Evolutionary conservation across 2,888 invertebrate species (phyloP).

Genomic region (Liposcelis brunnea): DNA sequence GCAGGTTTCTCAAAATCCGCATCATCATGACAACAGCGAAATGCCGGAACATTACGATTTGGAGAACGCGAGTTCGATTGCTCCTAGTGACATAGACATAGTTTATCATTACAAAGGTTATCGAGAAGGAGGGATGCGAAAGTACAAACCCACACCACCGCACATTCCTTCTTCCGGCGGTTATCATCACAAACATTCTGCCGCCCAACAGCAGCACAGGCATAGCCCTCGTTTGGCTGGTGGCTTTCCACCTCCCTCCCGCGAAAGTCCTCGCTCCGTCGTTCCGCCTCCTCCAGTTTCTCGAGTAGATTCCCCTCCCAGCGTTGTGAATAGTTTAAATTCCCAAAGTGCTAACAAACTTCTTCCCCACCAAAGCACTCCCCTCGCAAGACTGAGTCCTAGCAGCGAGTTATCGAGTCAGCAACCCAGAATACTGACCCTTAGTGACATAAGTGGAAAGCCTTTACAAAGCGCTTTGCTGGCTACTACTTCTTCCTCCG

Average conservation of each 20-base stretch:
- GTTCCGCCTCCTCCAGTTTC: constrained; percentile 22
- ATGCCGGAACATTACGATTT: constrained; percentile 88
- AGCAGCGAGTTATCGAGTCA: constrained; percentile 83
- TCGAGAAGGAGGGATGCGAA: constrained; percentile 63
- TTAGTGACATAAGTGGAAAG: constrained; percentile 77
- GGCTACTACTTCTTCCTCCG: constrained; percentile 77
- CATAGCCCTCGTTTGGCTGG: constrained; percentile 56
- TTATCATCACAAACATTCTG: constrained; percentile 35
- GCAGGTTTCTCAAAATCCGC: constrained; percentile 43
- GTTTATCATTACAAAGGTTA: constrained; percentile 93
- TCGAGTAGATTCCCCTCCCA: constrained; percentile 21
- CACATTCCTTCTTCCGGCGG: constrained; percentile 59
- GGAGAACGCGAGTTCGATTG: constrained; percentile 93
- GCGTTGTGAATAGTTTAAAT: constrained; percentile 14
- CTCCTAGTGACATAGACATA: constrained; percentile 92
- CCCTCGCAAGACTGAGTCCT: constrained; percentile 74
- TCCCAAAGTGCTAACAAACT: constrained; percentile 17
- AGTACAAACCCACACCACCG: constrained; percentile 76
- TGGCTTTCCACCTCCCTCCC: constrained; percentile 43
- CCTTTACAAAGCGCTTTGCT: constrained; percentile 75
- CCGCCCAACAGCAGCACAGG: constrained; percentile 42
- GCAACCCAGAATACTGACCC: constrained; percentile 78
- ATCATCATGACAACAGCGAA: constrained; percentile 50
- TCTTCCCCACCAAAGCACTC: constrained; percentile 68
- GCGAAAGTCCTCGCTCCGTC: constrained; percentile 20